Conservation (phyloP, 1,140 invertebrate genomes). For the Macrosteles quadrilineatus region DNA sequence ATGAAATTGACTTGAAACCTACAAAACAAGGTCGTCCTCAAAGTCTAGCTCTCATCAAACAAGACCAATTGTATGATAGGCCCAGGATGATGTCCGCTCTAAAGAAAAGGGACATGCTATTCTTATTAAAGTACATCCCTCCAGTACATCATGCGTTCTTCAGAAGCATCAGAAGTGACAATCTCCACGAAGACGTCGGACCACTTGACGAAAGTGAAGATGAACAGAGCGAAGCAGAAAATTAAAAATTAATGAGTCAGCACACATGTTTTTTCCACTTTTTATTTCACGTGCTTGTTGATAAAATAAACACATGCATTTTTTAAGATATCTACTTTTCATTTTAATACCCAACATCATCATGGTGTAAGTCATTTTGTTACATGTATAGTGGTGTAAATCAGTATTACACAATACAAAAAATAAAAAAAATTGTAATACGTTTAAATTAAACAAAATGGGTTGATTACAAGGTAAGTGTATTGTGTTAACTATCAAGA, state of each 20-base stretch:
- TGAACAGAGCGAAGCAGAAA: too few relatives aligned
- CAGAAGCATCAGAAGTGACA: conserved; percentile 12
- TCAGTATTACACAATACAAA: not conserved
- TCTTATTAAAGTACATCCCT: conserved; percentile 25
- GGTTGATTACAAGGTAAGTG: conserved; percentile 1
- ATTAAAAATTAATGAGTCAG: too few relatives aligned
- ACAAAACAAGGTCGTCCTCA: conserved; percentile 14
- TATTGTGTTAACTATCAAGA: conserved; percentile 1
- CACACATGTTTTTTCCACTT: too few relatives aligned
- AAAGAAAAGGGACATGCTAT: conserved; percentile 31
- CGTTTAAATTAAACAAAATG: too few relatives aligned
- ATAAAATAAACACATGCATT: too few relatives aligned
- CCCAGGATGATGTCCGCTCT: not conserved
- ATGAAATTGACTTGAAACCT: not conserved
- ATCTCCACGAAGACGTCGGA: conserved; percentile 8
- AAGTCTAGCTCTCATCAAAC: not conserved
- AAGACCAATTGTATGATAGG: conserved; percentile 10
- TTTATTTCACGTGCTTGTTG: too few relatives aligned
- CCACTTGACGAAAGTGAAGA: not conserved
- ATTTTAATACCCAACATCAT: too few relatives aligned
- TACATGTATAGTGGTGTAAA: not conserved
- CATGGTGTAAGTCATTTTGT: too few relatives aligned
- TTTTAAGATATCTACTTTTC: too few relatives aligned
- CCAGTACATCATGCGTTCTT: conserved; percentile 27
- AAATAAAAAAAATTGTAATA: not conserved